Percentiles rank a stretch among this genome's conserved stretches.
phyloP scores from a whole-genome alignment of 2,797 vertebrate species.

The Heterohyrax brucei region DNA sequence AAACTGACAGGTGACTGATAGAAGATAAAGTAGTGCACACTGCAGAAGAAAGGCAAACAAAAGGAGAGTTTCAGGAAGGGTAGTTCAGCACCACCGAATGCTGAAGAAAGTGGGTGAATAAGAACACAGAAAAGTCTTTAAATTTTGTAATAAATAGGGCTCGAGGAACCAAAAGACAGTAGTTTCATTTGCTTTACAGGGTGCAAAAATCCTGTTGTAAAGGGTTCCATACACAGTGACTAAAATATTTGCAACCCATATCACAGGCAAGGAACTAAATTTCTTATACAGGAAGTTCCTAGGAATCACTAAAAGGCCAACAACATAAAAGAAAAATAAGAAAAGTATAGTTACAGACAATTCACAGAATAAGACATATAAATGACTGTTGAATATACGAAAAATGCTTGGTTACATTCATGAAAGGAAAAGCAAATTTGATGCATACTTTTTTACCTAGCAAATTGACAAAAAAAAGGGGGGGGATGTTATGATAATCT shows the following conservation, averaged over 20 bases:
- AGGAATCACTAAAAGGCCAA: not conserved
- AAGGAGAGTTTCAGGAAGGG: not conserved
- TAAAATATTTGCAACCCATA: constrained; percentile 18
- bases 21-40: not conserved
- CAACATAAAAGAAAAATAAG: not conserved
- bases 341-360: not conserved
- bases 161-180: fast-evolving
- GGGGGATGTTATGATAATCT: constrained; percentile 17
- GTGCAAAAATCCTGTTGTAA: not conserved
- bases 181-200: constrained; percentile 1
- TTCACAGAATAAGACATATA: constrained; percentile 31
- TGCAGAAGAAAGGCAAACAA: not conserved
- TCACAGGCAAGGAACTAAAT: not conserved
- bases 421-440: constrained; percentile 47
- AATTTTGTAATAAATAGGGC: not conserved
- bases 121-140: not conserved
- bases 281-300: constrained; percentile 16
- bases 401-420: not conserved
- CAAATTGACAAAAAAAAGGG: constrained; percentile 22
- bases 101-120: not conserved
- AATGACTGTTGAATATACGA: constrained; percentile 26
- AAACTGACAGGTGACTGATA: no score
- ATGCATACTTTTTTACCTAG: constrained; percentile 22
- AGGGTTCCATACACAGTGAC: not conserved
- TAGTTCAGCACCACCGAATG: not conserved